Evolutionary conservation across 1,140 invertebrate genomes (phyloP).

Genomic region (Ladona fulva): DNA sequence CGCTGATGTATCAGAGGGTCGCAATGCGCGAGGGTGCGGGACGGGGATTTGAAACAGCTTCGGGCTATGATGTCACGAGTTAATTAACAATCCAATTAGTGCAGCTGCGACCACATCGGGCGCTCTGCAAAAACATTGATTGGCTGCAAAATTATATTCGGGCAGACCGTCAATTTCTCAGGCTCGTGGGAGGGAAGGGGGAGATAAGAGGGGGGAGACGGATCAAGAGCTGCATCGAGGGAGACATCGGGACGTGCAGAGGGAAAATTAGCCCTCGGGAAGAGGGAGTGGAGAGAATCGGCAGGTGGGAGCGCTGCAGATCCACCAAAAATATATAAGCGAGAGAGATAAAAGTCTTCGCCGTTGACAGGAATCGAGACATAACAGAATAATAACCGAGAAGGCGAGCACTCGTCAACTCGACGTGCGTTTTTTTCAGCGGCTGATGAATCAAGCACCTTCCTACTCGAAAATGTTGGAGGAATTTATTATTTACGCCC

Average conservation of each 20-base stretch:
- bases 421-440: too few species aligned
- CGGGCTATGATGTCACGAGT: conserved; percentile 7
- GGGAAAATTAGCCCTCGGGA: background rate
- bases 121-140: conserved; percentile 9
- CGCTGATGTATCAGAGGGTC: background rate
- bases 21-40: background rate
- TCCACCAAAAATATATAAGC: too few species aligned
- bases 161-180: conserved; percentile 3
- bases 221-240: background rate
- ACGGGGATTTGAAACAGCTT: background rate
- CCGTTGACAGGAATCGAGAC: too few species aligned
- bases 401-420: too few species aligned
- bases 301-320: background rate
- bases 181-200: background rate
- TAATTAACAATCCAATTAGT: conserved; percentile 10
- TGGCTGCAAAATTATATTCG: conserved; percentile 10
- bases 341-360: too few species aligned
- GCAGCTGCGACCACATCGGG: background rate
- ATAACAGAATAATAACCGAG: too few species aligned
- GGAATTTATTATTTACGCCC: too few species aligned
- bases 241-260: background rate
- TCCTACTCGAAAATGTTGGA: too few species aligned
- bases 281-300: background rate
- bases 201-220: background rate
- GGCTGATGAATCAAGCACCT: too few species aligned